Evolutionary conservation across 1,140 invertebrate genomes (phyloP).

Genomic region (Megalopta genalis): DNA sequence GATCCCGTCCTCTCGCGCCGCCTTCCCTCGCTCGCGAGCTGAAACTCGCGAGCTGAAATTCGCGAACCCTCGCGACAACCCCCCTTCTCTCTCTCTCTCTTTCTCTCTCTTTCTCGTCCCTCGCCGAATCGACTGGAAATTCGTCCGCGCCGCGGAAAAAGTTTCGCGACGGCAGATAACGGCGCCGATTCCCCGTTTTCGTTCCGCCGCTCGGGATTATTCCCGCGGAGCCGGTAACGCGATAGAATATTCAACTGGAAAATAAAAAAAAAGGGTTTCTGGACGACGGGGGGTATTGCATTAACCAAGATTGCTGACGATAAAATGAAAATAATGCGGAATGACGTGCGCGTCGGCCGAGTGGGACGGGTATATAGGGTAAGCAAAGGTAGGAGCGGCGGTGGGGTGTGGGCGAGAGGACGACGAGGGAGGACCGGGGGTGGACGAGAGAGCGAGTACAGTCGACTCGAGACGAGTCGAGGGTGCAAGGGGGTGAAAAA

Average conservation of each 20-base stretch:
- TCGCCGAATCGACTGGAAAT: too few relatives aligned
- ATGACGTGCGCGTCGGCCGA: conserved; percentile 72
- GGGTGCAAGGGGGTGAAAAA: conserved; percentile 46
- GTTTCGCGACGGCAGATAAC: too few relatives aligned
- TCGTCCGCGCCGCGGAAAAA: too few relatives aligned
- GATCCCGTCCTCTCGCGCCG: not conserved
- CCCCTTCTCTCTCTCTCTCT: not conserved
- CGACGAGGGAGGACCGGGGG: not conserved
- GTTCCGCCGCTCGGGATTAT: conserved; percentile 34
- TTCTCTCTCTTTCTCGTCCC: too few relatives aligned
- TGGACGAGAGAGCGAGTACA: not conserved
- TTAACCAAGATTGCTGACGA: conserved; percentile 80
- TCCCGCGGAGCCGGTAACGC: conserved; percentile 64
- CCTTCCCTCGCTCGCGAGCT: too few relatives aligned
- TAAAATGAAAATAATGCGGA: conserved; percentile 80
- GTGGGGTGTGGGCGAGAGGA: conserved; percentile 23
- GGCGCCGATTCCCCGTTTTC: not conserved
- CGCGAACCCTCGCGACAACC: too few relatives aligned
- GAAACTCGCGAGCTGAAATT: too few relatives aligned
- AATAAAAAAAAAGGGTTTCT: conserved; percentile 67
- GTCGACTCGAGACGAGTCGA: conserved; percentile 8
- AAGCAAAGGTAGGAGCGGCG: conserved; percentile 39
- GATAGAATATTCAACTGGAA: conserved; percentile 71
- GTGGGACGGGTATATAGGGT: conserved; percentile 34
- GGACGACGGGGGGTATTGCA: conserved; percentile 70